Evolutionary conservation across 2,113 vertebrate species (phyloP).

Genomic region (Nyctibius bracteatus): DNA sequence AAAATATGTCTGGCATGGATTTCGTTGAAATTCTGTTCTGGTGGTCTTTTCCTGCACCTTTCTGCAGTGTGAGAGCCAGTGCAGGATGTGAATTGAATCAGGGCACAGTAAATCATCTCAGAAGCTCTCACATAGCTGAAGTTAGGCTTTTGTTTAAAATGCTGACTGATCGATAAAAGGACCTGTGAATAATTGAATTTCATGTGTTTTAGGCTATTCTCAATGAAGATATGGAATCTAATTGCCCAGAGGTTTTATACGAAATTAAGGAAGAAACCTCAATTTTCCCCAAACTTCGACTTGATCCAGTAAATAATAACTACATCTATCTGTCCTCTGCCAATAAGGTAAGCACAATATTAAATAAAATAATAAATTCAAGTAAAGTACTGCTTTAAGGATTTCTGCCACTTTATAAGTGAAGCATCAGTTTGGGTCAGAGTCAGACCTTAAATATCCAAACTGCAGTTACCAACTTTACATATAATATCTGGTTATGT

Average conservation of each 20-base stretch:
- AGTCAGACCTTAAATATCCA: not conserved
- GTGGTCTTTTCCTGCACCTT: not conserved
- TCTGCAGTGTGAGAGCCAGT: not conserved
- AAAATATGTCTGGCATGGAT: not conserved
- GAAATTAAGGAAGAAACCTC: constrained; percentile 78
- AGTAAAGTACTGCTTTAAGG: constrained; percentile 18
- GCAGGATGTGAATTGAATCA: not conserved
- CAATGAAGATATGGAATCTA: constrained; percentile 74
- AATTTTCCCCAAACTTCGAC: constrained; percentile 80
- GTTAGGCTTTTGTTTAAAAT: not conserved
- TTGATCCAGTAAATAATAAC: constrained; percentile 78
- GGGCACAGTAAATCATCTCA: not conserved
- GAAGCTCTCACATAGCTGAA: not conserved
- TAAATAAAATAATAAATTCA: not conserved
- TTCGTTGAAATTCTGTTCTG: not conserved
- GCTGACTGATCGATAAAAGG: not conserved
- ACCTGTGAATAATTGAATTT: constrained; percentile 41
- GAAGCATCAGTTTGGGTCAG: constrained; percentile 13
- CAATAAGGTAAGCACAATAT: constrained; percentile 77
- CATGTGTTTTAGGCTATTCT: constrained; percentile 78
- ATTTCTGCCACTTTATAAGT: not conserved
- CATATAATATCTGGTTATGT: not conserved
- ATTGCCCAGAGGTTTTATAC: constrained; percentile 83
- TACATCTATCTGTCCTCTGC: constrained; percentile 83
- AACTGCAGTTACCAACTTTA: not conserved